Conservation (phyloP, 2,888 invertebrate genomes). For the Linnaemya vulpina region DNA sequence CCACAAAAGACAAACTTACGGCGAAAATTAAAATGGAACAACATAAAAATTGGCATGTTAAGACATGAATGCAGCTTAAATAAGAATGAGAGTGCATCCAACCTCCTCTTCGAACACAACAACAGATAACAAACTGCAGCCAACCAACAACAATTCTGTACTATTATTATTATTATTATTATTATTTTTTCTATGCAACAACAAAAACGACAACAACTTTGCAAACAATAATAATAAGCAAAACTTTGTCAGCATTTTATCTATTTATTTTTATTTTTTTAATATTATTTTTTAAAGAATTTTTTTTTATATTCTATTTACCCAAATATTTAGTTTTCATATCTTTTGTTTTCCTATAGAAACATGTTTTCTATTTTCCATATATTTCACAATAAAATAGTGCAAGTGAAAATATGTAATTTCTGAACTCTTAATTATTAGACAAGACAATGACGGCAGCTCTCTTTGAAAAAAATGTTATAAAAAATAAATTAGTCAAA, state of each 20-base stretch:
- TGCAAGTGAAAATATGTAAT: background rate
- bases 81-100: background rate
- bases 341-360: background rate
- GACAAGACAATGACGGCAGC: background rate
- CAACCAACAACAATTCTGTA: constrained; percentile 9
- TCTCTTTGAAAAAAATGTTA: background rate
- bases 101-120: constrained; percentile 8
- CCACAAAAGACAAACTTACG: constrained; percentile 29
- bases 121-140: constrained; percentile 38
- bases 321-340: background rate
- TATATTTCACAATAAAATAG: background rate
- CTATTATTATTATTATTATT: constrained; percentile 18
- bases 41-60: constrained; percentile 24
- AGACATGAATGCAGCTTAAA: constrained; percentile 21
- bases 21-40: constrained; percentile 16
- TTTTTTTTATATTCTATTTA: constrained; percentile 35
- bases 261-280: constrained; percentile 51
- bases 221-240: constrained; percentile 32
- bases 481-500: too few species aligned
- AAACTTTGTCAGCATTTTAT: constrained; percentile 67
- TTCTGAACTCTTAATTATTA: background rate
- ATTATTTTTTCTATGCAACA: background rate
- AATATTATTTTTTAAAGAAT: constrained; percentile 37
- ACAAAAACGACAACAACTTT: constrained; percentile 20
- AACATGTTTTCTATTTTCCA: background rate